Base-by-base conservation (phyloP, 1,140 invertebrate genomes). In the Drosophila orosa region DNA sequence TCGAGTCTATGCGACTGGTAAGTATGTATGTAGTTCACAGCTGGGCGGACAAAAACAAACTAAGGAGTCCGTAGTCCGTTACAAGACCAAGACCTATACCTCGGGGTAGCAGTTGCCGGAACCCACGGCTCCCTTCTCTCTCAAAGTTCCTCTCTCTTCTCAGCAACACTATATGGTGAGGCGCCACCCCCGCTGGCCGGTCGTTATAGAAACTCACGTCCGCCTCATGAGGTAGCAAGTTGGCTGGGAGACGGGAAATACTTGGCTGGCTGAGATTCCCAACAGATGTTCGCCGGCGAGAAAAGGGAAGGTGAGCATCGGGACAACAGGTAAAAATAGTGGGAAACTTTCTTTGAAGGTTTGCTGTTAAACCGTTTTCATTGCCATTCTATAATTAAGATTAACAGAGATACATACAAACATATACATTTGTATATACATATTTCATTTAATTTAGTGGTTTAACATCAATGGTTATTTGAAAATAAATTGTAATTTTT, bases 41-140 rank as follows among this genome's bases (percentile, higher is more conserved):
- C 72, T 73, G 52, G 42, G 72, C 71, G 67, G 72, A 69, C 79
- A 60, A 83, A 79, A 83, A 71, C 67, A 83, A 83, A 87, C 79
- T 87, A 63, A 87, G 82, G 79, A 87, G 54, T 75, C 61, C 58
- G 37, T 33, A 27, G 13, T 75, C 61, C 58, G 37, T 33, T 33
- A 10, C 44, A 42, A 56, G 42, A 29, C 31, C 50, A 9, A 50
- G 52, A 22, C 69, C 39, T 1, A 52, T 35, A 0, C 29, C 19
- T 24, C 33, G 61, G 50, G 56, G 72, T 56, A 33, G 58, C 58
- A 31, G 50, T 29, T 39, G 27, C 17, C 48, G 29, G 50, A 42
- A 22, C 22, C 15, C 17, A 27, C n/a, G 39, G 22, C 31, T 37
- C 37, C 44, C 27, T 52, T 67, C 48, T 69, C 42, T 22, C 33